A percentile compares a stretch with the other conserved stretches of the same genome.
These are phyloP conservation scores for Carposina sasakii DNA, from an alignment of 1,140 invertebrate species.

Conservation along the genomic window DNA sequence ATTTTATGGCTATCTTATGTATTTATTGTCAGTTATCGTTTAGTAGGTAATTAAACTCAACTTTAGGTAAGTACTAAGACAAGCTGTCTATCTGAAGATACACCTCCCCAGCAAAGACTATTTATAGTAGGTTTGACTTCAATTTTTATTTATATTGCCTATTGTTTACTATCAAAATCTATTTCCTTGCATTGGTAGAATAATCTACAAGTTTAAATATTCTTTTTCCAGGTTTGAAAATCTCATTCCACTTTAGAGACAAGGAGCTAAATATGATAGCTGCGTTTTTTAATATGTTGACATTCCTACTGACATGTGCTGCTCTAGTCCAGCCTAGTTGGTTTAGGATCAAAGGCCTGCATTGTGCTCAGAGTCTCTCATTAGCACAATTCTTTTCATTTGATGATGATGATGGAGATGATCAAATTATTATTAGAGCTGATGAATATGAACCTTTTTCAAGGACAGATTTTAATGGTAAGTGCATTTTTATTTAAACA, in stretches of 20 bases:
- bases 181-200: background rate
- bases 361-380: slow-evolving; percentile 68
- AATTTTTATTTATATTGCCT: background rate
- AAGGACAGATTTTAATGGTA: slow-evolving; percentile 43
- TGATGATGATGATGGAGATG: slow-evolving; percentile 54
- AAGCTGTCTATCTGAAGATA: no score
- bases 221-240: slow-evolving; percentile 51
- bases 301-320: slow-evolving; percentile 69
- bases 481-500: slow-evolving; percentile 11
- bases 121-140: no score
- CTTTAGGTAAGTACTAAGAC: no score
- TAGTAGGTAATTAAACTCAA: no score
- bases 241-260: slow-evolving; percentile 55
- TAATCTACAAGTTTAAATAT: background rate
- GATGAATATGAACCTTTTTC: slow-evolving; percentile 41
- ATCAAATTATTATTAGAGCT: slow-evolving; percentile 40
- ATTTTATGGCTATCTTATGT: no score
- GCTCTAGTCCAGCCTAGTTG: slow-evolving; percentile 71
- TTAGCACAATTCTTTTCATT: slow-evolving; percentile 69
- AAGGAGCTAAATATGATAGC: slow-evolving; percentile 72
- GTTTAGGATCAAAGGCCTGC: slow-evolving; percentile 68
- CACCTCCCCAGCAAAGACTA: no score
- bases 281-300: slow-evolving; percentile 70
- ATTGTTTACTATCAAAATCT: background rate
- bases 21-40: no score